A percentile compares a stretch with the other conserved stretches of the same genome.
Evolutionary conservation across 1,140 invertebrate species (phyloP).

Genomic region (Musca domestica): DNA sequence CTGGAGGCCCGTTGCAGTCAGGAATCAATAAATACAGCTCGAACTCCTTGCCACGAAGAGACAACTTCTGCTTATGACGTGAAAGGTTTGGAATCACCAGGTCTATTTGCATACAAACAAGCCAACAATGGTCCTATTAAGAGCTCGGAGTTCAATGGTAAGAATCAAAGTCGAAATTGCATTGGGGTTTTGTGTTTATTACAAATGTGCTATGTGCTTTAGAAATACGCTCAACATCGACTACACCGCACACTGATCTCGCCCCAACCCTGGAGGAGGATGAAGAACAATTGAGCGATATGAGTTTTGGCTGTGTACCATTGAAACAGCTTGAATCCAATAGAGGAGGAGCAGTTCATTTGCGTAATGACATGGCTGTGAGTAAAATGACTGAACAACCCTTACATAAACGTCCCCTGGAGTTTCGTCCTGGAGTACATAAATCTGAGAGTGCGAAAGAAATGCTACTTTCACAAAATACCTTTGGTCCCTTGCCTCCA

Average conservation of each 20-base stretch:
- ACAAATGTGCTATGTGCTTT: neutral
- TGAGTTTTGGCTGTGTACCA: slow-evolving; percentile 47
- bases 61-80: neutral
- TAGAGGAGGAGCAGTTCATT: slow-evolving; percentile 62
- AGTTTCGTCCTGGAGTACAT: slow-evolving; percentile 60
- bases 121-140: slow-evolving; percentile 3
- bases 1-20: neutral
- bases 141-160: neutral
- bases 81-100: neutral
- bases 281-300: slow-evolving; percentile 60
- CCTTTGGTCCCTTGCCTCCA: slow-evolving; percentile 51
- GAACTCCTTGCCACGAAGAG: slow-evolving; percentile 3
- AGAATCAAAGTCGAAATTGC: neutral
- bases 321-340: slow-evolving; percentile 65
- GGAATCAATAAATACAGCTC: neutral
- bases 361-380: slow-evolving; percentile 56
- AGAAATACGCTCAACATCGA: slow-evolving; percentile 40
- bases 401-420: slow-evolving; percentile 42
- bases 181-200: neutral
- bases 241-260: slow-evolving; percentile 55
- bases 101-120: neutral
- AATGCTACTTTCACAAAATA: slow-evolving; percentile 59
- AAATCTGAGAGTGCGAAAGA: slow-evolving; percentile 69
- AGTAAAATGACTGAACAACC: slow-evolving; percentile 34
- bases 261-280: slow-evolving; percentile 64